Conservation (phyloP, 2,888 invertebrate genomes). For the Copidosoma aretas region DNA sequence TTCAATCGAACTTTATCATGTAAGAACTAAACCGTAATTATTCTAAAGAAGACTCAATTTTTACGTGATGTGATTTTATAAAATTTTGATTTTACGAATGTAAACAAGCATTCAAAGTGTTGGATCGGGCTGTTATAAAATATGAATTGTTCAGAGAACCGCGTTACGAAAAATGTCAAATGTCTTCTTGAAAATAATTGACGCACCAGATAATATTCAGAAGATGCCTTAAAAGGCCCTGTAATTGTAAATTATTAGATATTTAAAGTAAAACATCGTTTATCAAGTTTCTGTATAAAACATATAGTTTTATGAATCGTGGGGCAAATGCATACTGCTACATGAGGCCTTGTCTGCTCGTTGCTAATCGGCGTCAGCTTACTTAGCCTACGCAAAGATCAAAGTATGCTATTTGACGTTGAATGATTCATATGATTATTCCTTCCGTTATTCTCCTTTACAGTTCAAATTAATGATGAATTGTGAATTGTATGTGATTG, state of each 20-base stretch:
- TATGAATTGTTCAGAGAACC: not conserved
- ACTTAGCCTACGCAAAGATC: no score
- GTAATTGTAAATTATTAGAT: slow-evolving; percentile 11
- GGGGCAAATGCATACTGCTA: no score
- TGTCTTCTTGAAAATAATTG: slow-evolving; percentile 22
- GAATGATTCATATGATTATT: no score
- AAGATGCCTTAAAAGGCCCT: slow-evolving; percentile 18
- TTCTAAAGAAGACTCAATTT: slow-evolving; percentile 3
- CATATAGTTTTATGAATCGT: slow-evolving; percentile 5
- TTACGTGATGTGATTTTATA: not conserved
- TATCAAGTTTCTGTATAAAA: slow-evolving; percentile 28
- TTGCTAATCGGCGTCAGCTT: no score
- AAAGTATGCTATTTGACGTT: no score
- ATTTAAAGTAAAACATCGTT: slow-evolving; percentile 13
- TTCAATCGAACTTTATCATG: slow-evolving; percentile 14
- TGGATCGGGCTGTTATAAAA: not conserved
- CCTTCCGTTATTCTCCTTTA: no score
- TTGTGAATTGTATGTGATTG: no score
- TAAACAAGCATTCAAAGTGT: not conserved
- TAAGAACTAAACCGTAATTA: slow-evolving; percentile 6
- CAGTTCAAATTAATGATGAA: no score
- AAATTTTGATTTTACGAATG: not conserved
- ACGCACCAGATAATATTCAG: not conserved
- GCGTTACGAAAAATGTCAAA: slow-evolving; percentile 3
- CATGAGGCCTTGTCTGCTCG: no score